Percentiles rank a stretch among this genome's conserved stretches.
phyloP scores from a whole-genome alignment of 2,888 invertebrate species.

The Galerucella pusilla region DNA sequence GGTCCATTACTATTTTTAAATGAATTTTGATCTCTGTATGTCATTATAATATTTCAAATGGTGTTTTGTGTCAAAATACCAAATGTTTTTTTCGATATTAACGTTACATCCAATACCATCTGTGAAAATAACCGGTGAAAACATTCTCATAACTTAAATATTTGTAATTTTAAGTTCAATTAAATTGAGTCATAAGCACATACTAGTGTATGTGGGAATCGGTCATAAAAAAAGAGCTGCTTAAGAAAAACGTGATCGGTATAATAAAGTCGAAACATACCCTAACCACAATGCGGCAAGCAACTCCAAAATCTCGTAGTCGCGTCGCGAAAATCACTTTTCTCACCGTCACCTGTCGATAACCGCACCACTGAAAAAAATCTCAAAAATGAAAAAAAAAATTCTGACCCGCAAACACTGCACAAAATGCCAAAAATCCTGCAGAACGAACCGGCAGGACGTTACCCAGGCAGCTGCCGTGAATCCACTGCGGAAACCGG shows the following conservation, averaged over 20 bases:
- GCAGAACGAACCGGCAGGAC: conserved; percentile 53
- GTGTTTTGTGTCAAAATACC: too few species aligned
- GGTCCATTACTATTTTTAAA: too few species aligned
- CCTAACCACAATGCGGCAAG: conserved; percentile 10
- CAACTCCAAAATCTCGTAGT: background rate
- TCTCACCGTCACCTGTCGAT: background rate
- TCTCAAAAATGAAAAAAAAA: conserved; percentile 17
- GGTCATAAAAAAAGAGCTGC: background rate
- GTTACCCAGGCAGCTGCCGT: conserved; percentile 62
- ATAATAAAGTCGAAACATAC: conserved; percentile 12
- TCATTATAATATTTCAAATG: too few species aligned
- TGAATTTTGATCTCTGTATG: too few species aligned
- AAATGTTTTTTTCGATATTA: too few species aligned
- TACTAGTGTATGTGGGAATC: background rate
- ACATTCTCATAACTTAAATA: too few species aligned
- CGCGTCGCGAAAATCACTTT: conserved; percentile 10
- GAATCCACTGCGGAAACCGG: conserved; percentile 63
- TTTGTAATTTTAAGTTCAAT: too few species aligned
- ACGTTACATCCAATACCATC: too few species aligned
- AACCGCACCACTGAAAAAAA: conserved; percentile 1
- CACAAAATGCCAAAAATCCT: conserved; percentile 44
- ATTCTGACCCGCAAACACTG: conserved; percentile 36
- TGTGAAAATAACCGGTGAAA: too few species aligned
- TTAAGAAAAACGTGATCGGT: conserved; percentile 10
- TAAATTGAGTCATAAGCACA: background rate